These are phyloP conservation scores for Drosophila pruinosa DNA, from an alignment of 1,140 invertebrate species.

Conservation along the genomic window DNA sequence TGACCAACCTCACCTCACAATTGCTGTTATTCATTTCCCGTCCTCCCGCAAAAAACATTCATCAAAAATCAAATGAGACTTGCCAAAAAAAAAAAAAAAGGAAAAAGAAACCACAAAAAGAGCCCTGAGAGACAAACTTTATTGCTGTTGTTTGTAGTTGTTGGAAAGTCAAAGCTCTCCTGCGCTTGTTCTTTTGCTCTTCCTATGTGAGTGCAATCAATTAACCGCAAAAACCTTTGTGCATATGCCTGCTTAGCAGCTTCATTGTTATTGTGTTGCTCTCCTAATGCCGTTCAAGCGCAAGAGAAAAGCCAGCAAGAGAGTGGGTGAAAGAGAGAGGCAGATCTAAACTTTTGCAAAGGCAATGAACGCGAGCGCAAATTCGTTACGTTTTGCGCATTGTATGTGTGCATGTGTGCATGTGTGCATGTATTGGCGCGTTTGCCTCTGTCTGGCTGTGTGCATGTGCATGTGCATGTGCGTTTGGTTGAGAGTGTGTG, in stretches of 20 bases:
- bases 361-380: slow-evolving; percentile 75
- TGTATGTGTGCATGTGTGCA: neutral
- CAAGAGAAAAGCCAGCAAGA: neutral
- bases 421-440: neutral
- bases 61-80: slow-evolving; percentile 36
- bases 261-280: slow-evolving; percentile 22
- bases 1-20: slow-evolving; percentile 71
- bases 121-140: slow-evolving; percentile 4
- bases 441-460: neutral
- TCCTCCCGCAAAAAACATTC: slow-evolving; percentile 38
- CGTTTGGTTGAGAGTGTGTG: neutral
- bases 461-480: neutral
- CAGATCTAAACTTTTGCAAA: slow-evolving; percentile 62
- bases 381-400: neutral
- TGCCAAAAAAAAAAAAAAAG: slow-evolving; percentile 1
- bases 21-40: slow-evolving; percentile 28
- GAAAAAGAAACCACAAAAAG: neutral
- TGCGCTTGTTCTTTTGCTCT: slow-evolving; percentile 15
- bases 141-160: neutral
- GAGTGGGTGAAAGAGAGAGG: neutral
- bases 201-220: slow-evolving; percentile 21
- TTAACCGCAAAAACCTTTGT: slow-evolving; percentile 12
- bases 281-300: slow-evolving; percentile 34
- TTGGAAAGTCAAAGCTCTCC: too few species aligned
- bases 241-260: neutral